Base-by-base conservation (phyloP, 1,140 invertebrate species). In the Pseudachorutes palmiensis region DNA sequence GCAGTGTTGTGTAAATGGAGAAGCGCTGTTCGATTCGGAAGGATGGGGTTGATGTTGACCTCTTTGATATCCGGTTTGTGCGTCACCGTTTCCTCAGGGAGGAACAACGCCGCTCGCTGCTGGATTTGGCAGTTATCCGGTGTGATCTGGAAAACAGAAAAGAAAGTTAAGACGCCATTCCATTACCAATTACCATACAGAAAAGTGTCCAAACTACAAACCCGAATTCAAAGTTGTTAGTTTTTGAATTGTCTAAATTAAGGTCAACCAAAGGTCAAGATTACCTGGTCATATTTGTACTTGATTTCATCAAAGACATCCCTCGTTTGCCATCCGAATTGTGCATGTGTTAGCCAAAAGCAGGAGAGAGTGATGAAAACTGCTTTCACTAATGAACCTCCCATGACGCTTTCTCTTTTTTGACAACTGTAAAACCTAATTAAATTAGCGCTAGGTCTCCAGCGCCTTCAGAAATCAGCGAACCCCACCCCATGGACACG, bases 1-100 rank as follows among this genome's bases (percentile, higher is more conserved):
- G 94, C 96, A 86, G 97, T 90, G 78, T 97, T 98, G 78, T 98
- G 94, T 64, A 97, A 80, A 81, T 97, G 93, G 19, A 97, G 79
- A 66, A 98, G 78, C 16, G 89, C 89, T 0, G 94, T 97, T 70
- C 96, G 84, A 79, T 98, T 98, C 0, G 93, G 91, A 75, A 95
- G 96, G 3, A 97, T 86, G 1, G 94, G 93, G 80, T 96, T 94
- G 26, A 95, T 91, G 74, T 95, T 92, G 55, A 98, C 85, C 76
- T 94, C 91, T 78, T 97, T 96, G 68, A 97, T 92, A 74, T 94
- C 91, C 0, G 95, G 95, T 58, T 92, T 80, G 77, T 97, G 94
- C 0, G 93, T 92, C 0, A 98, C 87, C 0, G 88, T 81, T 70
- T 92, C 88, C 51, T 84, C 81, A 0, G 91, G 88, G 66, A 98